Conservation (phyloP, 2,113 vertebrate genomes). For the Dasyprocta punctata region DNA sequence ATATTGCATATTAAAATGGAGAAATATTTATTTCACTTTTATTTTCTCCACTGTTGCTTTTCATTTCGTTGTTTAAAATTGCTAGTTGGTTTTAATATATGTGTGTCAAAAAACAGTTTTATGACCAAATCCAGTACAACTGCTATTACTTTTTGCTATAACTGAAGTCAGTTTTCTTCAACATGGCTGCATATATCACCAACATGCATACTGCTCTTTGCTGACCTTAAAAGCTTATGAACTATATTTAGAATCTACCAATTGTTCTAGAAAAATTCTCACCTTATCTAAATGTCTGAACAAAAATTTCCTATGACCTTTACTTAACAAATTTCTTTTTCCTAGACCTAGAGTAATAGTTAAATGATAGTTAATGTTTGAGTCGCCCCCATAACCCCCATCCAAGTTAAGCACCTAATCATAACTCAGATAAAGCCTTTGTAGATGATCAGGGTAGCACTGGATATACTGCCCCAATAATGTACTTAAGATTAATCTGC, state of each 20-base stretch:
- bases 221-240: conserved; percentile 30
- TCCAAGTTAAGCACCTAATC: conserved; percentile 38
- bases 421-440: conserved; percentile 56
- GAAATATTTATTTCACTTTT: background rate
- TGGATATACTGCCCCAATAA: background rate
- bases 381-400: background rate
- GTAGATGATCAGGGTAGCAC: background rate
- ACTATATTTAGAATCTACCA: conserved; percentile 10
- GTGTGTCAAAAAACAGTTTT: background rate
- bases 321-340: conserved; percentile 55
- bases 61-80: background rate
- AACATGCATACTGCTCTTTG: background rate
- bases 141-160: background rate
- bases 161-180: background rate
- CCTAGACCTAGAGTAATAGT: conserved; percentile 31
- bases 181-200: background rate
- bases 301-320: conserved; percentile 11
- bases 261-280: conserved; percentile 36
- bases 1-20: conserved; percentile 18
- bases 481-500: conserved; percentile 41
- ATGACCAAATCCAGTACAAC: background rate
- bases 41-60: background rate
- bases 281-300: conserved; percentile 19
- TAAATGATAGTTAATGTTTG: conserved; percentile 36
- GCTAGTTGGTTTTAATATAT: background rate